Percentiles rank a stretch among this genome's conserved stretches.
These are phyloP conservation scores for Hesperophylax magnus DNA, from an alignment of 1,140 invertebrate genomes.

Conservation along the genomic window DNA sequence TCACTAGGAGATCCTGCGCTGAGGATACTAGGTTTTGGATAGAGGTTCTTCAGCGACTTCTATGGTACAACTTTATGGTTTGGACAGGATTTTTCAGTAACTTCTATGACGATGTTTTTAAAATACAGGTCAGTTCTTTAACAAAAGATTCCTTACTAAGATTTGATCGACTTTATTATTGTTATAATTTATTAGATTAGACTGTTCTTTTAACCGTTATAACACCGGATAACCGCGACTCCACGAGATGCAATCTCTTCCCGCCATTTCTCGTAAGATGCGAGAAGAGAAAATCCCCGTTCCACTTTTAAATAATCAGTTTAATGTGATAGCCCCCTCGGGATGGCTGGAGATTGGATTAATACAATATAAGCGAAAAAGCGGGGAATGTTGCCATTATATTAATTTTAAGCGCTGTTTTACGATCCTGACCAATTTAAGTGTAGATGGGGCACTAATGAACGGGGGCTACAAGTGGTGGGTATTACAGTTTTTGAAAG, in stretches of 20 bases:
- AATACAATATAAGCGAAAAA: slow-evolving; percentile 45
- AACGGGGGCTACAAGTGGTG: slow-evolving; percentile 6
- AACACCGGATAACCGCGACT: neutral
- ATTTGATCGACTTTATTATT: too few species aligned
- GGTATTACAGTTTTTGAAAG: too few species aligned
- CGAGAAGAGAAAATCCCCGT: slow-evolving; percentile 37
- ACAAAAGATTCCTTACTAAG: too few species aligned
- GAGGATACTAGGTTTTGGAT: too few species aligned
- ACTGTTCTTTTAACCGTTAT: too few species aligned
- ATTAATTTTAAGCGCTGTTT: slow-evolving; percentile 43
- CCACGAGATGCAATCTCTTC: neutral
- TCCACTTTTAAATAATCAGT: slow-evolving; percentile 53
- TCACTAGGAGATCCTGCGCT: too few species aligned
- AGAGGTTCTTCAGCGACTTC: too few species aligned
- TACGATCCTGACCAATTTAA: slow-evolving; percentile 25
- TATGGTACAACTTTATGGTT: too few species aligned
- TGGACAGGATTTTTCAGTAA: too few species aligned
- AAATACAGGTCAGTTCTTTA: too few species aligned
- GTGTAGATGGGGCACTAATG: slow-evolving; percentile 13
- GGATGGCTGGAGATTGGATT: slow-evolving; percentile 49
- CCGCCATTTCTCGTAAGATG: slow-evolving; percentile 25
- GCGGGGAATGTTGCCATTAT: slow-evolving; percentile 43
- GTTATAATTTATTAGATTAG: too few species aligned
- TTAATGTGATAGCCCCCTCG: slow-evolving; percentile 47
- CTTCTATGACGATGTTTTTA: too few species aligned